phyloP scores from a whole-genome alignment of 2,113 vertebrate genomes.

The Nansenia antarctica region DNA sequence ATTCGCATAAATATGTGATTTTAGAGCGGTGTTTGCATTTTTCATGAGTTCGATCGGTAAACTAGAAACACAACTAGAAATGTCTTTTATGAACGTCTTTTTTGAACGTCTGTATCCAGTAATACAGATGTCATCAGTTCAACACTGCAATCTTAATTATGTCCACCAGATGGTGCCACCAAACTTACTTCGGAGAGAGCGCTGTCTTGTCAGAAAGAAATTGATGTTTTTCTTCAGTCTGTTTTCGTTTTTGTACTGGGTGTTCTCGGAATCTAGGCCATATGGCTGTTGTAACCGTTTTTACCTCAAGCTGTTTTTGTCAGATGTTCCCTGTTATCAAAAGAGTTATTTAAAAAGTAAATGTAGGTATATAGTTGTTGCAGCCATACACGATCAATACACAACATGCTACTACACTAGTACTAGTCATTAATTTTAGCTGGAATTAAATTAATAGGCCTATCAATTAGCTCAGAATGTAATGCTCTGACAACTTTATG shows the following conservation, averaged over 20 bases:
- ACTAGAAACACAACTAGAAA: neutral
- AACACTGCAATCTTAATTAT: neutral
- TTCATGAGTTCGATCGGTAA: neutral
- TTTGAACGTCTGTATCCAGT: neutral
- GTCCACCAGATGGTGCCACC: constrained; percentile 57
- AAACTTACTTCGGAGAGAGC: neutral
- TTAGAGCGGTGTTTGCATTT: neutral
- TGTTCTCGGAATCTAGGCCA: neutral
- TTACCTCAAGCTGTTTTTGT: too few species aligned
- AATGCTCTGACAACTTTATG: too few species aligned
- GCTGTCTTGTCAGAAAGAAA: neutral
- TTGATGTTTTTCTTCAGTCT: neutral
- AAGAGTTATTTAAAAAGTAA: too few species aligned
- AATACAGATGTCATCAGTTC: neutral
- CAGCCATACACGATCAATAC: too few species aligned
- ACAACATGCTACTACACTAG: too few species aligned
- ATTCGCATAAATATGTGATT: neutral
- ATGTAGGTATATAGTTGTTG: too few species aligned
- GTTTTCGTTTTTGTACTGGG: neutral
- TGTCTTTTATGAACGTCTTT: neutral
- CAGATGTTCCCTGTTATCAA: too few species aligned
- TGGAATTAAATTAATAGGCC: too few species aligned
- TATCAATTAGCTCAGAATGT: too few species aligned
- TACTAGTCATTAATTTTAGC: too few species aligned
- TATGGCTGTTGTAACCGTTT: too few species aligned